These are phyloP conservation scores for Lepisosteus osseus DNA, from an alignment of 2,113 vertebrate species.

Conservation along the genomic window DNA sequence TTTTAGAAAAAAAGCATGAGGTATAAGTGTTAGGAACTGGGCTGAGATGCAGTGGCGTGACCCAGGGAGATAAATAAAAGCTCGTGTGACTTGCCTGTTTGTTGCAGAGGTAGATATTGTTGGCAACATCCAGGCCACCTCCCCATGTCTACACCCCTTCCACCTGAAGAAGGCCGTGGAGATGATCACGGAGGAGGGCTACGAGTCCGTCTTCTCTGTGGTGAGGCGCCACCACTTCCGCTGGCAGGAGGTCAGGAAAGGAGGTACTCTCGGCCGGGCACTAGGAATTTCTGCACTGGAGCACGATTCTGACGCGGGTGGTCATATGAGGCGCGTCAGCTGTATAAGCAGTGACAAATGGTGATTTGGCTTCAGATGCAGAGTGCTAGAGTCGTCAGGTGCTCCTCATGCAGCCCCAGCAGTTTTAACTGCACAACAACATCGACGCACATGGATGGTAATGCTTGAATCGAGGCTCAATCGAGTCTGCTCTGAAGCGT, in stretches of 20 bases:
- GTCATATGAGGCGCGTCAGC: too few species aligned
- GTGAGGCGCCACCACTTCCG: constrained; percentile 88
- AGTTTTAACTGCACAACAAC: not conserved
- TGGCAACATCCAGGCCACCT: constrained; percentile 92
- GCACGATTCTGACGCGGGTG: too few species aligned
- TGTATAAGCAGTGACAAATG: too few species aligned
- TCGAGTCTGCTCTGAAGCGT: not conserved
- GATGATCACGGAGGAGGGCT: constrained; percentile 61
- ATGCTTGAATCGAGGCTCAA: not conserved
- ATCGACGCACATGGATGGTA: not conserved
- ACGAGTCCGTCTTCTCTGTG: constrained; percentile 88
- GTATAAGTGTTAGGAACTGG: too few species aligned
- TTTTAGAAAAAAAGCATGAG: too few species aligned
- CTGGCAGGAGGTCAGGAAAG: constrained; percentile 83
- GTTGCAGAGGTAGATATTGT: constrained; percentile 79
- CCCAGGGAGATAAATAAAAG: not conserved
- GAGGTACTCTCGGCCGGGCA: constrained; percentile 56
- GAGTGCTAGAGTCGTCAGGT: too few species aligned
- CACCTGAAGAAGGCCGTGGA: constrained; percentile 79
- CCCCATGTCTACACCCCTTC: constrained; percentile 87
- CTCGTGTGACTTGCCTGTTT: constrained; percentile 27
- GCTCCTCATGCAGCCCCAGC: not conserved
- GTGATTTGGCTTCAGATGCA: too few species aligned
- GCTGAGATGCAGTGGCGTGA: not conserved
- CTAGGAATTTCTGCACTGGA: too few species aligned